These are phyloP conservation scores for Psephotus haematonotus DNA, from an alignment of 2,113 vertebrate species.

Conservation along the genomic window DNA sequence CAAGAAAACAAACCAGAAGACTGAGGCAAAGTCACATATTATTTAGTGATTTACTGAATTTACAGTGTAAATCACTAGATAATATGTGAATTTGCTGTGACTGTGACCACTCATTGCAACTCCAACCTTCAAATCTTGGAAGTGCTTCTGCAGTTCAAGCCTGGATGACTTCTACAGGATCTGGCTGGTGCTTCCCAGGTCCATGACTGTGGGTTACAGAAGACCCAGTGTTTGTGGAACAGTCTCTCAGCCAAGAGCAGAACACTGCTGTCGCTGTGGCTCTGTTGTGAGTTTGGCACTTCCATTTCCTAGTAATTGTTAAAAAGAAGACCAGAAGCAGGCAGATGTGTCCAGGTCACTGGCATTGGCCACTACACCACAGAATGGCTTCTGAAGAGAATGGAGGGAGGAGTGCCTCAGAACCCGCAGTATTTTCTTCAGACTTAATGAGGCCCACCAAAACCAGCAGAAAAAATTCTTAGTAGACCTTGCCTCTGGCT, in stretches of 20 bases:
- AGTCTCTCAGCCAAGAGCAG: not conserved
- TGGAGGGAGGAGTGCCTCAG: not conserved
- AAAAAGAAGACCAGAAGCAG: not conserved
- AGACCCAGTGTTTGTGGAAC: accelerated
- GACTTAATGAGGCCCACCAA: not conserved
- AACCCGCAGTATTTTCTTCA: not conserved
- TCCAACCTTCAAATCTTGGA: not conserved
- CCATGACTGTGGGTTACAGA: not conserved
- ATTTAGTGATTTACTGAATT: not conserved
- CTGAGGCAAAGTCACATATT: not conserved
- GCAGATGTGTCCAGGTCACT: not conserved
- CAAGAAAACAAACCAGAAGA: not conserved
- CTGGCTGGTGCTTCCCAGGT: accelerated
- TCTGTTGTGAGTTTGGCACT: not conserved
- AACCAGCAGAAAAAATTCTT: not conserved
- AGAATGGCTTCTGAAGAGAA: not conserved
- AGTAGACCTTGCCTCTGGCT: not conserved
- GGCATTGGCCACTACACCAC: accelerated
- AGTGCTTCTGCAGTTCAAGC: not conserved
- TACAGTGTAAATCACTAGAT: not conserved
- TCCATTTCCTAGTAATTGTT: not conserved
- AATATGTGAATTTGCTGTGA: not conserved
- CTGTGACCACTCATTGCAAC: not conserved
- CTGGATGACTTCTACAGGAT: not conserved
- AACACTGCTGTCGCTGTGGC: accelerated